Conservation (phyloP, 2,113 vertebrate genomes). For the Ovis canadensis region DNA sequence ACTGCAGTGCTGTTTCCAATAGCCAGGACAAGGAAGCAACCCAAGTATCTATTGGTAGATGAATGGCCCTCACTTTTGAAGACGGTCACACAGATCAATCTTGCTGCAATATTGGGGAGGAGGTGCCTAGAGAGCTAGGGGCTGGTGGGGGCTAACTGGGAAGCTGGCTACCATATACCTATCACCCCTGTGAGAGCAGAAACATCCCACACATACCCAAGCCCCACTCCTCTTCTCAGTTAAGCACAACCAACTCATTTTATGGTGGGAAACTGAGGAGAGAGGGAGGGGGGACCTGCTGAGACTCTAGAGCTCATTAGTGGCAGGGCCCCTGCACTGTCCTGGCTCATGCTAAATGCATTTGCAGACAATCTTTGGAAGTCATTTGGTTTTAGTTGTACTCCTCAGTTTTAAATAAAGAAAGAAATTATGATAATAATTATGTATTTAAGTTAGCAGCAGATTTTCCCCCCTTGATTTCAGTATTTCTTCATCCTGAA, state of each 20-base stretch:
- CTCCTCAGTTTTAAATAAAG: background rate
- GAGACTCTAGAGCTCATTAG: too few species aligned
- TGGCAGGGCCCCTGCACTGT: background rate
- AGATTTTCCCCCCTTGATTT: background rate
- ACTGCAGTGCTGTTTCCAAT: background rate
- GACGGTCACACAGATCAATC: background rate
- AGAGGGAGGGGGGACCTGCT: background rate
- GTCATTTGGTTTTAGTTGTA: background rate
- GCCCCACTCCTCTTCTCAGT: background rate
- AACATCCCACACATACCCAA: background rate
- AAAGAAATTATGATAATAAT: background rate
- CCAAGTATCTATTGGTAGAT: background rate
- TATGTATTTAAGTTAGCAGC: background rate
- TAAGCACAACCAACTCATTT: background rate
- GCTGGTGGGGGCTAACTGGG: background rate
- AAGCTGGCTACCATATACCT: background rate
- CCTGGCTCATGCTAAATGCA: background rate
- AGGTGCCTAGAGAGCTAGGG: background rate
- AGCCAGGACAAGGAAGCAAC: background rate
- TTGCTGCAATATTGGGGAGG: background rate
- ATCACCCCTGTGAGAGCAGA: background rate
- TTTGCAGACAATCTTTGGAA: background rate
- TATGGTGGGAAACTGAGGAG: background rate
- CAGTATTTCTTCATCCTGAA: background rate
- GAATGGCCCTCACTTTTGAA: background rate